A percentile compares a stretch with the other conserved stretches of the same genome.
phyloP scores from a whole-genome alignment of 2,888 invertebrate genomes.

The Monopis laevigella region DNA sequence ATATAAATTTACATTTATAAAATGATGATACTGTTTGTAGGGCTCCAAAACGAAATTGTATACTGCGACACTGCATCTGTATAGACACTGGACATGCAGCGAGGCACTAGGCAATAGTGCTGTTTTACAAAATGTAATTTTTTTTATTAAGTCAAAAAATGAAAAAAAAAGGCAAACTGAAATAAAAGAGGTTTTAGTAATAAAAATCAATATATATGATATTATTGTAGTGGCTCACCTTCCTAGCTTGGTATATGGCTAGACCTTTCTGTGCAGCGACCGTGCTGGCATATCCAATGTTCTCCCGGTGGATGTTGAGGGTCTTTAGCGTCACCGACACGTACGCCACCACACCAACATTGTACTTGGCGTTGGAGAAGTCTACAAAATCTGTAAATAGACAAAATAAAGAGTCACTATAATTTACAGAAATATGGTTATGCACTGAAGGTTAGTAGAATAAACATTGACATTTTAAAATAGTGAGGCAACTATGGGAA shows the following conservation, averaged over 20 bases:
- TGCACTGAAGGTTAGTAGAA: too few relatives aligned
- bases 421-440: too few relatives aligned
- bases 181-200: too few relatives aligned
- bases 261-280: constrained; percentile 42
- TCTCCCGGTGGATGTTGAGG: constrained; percentile 53
- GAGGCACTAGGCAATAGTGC: not conserved
- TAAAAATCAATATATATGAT: too few relatives aligned
- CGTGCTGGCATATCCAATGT: constrained; percentile 55
- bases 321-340: constrained; percentile 49
- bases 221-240: constrained; percentile 31
- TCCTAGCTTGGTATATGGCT: constrained; percentile 54
- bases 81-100: not conserved
- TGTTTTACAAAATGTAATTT: not conserved
- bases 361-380: constrained; percentile 44
- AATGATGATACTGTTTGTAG: too few relatives aligned
- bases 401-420: too few relatives aligned
- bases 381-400: constrained; percentile 56
- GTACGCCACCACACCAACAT: constrained; percentile 51
- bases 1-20: not conserved
- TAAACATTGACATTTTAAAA: too few relatives aligned
- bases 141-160: not conserved
- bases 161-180: not conserved
- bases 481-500: too few relatives aligned
- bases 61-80: too few relatives aligned
- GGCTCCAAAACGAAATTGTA: too few relatives aligned